These are phyloP conservation scores for Spilarctia lutea DNA, from an alignment of 2,888 invertebrate genomes.

Conservation along the genomic window DNA sequence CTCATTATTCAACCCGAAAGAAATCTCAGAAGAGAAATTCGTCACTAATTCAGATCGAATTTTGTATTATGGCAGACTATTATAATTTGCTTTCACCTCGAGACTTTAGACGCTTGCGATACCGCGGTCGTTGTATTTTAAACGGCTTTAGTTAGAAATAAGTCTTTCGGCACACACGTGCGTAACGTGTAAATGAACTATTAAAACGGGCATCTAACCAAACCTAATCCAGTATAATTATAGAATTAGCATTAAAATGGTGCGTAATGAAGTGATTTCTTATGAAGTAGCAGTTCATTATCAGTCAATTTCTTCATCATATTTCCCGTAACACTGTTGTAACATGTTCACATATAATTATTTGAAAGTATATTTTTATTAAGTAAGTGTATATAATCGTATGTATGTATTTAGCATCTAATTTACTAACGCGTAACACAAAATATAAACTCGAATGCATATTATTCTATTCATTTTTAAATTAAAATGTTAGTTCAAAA, in stretches of 20 bases:
- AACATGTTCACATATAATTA: not conserved
- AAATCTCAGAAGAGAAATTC: not conserved
- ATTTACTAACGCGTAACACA: no score
- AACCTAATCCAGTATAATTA: not conserved
- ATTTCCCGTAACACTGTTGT: not conserved
- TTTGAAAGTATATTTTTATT: not conserved
- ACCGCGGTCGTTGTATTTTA: not conserved
- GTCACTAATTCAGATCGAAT: not conserved
- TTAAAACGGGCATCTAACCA: not conserved
- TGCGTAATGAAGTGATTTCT: conserved; percentile 8
- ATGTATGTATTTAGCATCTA: no score
- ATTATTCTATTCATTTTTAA: no score
- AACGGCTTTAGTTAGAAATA: not conserved
- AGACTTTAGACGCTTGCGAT: not conserved
- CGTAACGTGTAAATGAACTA: not conserved
- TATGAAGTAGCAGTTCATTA: not conserved
- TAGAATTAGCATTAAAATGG: not conserved
- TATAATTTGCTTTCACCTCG: not conserved
- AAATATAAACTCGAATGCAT: no score
- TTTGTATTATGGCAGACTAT: not conserved
- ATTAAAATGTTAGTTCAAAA: no score
- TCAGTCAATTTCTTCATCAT: conserved; percentile 5
- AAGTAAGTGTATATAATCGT: no score
- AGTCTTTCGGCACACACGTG: not conserved
- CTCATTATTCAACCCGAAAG: not conserved